Evolutionary conservation across 2,888 invertebrate species (phyloP).

Genomic region (Drosophila falleni): DNA sequence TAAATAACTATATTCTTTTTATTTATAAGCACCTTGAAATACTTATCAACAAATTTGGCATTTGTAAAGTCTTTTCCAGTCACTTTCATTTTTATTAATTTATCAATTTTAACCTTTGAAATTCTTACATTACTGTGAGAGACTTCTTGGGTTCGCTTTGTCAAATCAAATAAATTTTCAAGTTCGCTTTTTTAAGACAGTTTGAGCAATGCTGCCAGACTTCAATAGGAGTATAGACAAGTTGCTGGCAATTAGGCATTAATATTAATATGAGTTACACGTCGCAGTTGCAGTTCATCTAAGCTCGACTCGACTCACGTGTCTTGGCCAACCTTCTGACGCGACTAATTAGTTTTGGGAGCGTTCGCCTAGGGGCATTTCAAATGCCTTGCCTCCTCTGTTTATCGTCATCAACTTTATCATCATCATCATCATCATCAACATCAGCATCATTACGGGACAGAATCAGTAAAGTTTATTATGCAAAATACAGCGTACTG

Average conservation of each 20-base stretch:
- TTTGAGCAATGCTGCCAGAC: conserved; percentile 4
- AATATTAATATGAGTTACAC: conserved; percentile 72
- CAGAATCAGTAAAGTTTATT: conserved; percentile 71
- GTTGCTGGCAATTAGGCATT: conserved; percentile 67
- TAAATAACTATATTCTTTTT: too few relatives aligned
- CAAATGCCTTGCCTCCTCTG: conserved; percentile 9
- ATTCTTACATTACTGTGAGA: background rate
- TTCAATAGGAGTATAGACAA: conserved; percentile 52
- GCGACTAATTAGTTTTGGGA: conserved; percentile 78
- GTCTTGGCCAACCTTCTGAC: conserved; percentile 60
- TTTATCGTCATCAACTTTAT: conserved; percentile 38
- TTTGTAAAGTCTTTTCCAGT: too few relatives aligned
- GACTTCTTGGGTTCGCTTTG: background rate
- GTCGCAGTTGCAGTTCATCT: conserved; percentile 23
- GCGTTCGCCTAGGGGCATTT: conserved; percentile 56
- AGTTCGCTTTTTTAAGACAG: conserved; percentile 45
- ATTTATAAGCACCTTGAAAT: too few relatives aligned
- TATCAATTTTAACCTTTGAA: background rate
- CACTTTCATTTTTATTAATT: background rate
- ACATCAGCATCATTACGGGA: conserved; percentile 4
- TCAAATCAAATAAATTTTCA: conserved; percentile 57
- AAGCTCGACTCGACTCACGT: conserved; percentile 58
- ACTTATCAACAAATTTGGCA: too few relatives aligned
- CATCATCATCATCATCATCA: conserved; percentile 15
- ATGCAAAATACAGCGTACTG: conserved; percentile 77